Percentiles rank a stretch among this genome's conserved stretches.
Evolutionary conservation across 2,888 invertebrate species (phyloP).

Genomic region (Synanthedon myopaeformis): DNA sequence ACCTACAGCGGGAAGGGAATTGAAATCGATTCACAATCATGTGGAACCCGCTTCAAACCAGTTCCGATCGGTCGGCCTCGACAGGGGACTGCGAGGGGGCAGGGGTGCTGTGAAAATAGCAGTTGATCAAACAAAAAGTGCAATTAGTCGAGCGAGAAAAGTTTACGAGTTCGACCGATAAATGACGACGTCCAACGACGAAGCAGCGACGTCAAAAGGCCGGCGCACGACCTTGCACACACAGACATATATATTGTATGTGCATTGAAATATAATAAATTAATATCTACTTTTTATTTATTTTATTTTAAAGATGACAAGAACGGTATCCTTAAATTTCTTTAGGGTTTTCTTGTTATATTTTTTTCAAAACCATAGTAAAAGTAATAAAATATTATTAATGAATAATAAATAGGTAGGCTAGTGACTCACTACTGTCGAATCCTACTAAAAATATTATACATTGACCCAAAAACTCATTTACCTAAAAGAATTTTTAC

Average conservation of each 20-base stretch:
- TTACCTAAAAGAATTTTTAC: no score
- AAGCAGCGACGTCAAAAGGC: constrained; percentile 8
- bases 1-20: constrained; percentile 21
- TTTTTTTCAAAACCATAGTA: no score
- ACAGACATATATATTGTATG: neutral
- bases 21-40: constrained; percentile 24
- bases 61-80: constrained; percentile 15
- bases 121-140: constrained; percentile 23
- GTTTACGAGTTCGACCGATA: constrained; percentile 12
- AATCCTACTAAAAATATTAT: no score
- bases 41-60: constrained; percentile 21
- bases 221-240: constrained; percentile 20
- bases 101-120: constrained; percentile 15
- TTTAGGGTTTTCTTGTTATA: no score
- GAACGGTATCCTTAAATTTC: no score
- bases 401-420: no score
- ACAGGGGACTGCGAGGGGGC: constrained; percentile 9
- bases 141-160: constrained; percentile 19
- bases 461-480: no score
- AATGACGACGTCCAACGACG: constrained; percentile 6
- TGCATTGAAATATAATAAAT: constrained; percentile 10
- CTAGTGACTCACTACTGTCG: no score
- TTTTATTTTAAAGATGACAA: no score
- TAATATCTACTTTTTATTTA: no score
- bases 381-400: no score